Evolutionary conservation across 2,888 invertebrate genomes (phyloP).

Genomic region (Achlya flavicornis): DNA sequence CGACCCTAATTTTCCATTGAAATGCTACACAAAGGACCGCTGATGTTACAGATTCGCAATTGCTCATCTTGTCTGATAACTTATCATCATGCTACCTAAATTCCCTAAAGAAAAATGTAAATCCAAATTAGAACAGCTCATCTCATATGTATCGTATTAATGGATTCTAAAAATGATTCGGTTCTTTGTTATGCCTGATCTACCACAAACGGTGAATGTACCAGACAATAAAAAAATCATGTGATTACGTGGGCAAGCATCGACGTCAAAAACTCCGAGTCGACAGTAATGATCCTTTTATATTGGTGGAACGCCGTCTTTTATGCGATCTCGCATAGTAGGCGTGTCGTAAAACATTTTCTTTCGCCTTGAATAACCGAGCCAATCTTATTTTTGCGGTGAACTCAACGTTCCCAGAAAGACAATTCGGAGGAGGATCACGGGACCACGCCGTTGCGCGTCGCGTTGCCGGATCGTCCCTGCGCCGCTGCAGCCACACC

Average conservation of each 20-base stretch:
- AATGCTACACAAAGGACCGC: conserved; percentile 36
- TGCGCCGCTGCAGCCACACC: conserved; percentile 31
- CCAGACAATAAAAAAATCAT: conserved; percentile 66
- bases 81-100: conserved; percentile 25
- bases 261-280: conserved; percentile 49
- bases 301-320: conserved; percentile 56
- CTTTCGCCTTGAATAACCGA: conserved; percentile 48
- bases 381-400: conserved; percentile 61
- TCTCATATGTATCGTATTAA: no score
- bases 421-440: conserved; percentile 39
- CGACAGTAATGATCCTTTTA: conserved; percentile 66
- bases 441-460: conserved; percentile 28
- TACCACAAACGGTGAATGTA: conserved; percentile 50
- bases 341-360: conserved; percentile 71
- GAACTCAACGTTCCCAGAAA: conserved; percentile 60
- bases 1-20: conserved; percentile 34
- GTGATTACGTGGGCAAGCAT: conserved; percentile 59
- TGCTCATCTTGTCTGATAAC: conserved; percentile 27
- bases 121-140: conserved; percentile 15
- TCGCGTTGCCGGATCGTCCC: conserved; percentile 18
- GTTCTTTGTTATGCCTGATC: conserved; percentile 51
- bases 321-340: conserved; percentile 57
- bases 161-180: conserved; percentile 23
- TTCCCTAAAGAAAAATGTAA: conserved; percentile 20
- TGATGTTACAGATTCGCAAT: conserved; percentile 34